Conservation (phyloP, 2,113 vertebrate genomes). For the Sylvietta virens region DNA sequence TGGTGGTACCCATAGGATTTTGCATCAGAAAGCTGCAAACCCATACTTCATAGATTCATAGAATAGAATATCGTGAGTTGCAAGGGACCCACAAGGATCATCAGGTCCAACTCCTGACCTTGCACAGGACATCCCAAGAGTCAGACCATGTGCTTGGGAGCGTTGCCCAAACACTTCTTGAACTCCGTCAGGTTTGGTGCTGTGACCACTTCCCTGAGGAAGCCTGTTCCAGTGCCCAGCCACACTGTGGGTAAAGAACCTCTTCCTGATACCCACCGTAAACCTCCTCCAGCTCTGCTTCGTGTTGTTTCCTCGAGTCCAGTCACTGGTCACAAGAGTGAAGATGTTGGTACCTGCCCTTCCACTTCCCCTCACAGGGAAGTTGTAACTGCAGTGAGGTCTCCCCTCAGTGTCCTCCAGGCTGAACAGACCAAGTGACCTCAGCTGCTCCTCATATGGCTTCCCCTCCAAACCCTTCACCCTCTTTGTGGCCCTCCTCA, state of each 20-base stretch:
- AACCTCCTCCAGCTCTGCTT: background rate
- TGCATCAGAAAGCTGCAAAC: background rate
- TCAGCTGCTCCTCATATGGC: background rate
- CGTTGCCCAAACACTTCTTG: background rate
- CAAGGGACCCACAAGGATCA: background rate
- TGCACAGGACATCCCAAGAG: background rate
- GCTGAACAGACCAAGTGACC: background rate
- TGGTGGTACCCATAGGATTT: background rate
- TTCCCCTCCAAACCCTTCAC: background rate
- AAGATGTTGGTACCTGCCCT: background rate
- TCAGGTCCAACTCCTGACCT: background rate
- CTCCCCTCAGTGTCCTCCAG: background rate
- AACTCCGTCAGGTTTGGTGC: background rate
- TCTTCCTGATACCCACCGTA: fast-evolving
- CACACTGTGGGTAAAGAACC: background rate
- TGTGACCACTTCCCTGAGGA: background rate
- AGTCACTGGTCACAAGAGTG: background rate
- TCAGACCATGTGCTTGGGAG: background rate
- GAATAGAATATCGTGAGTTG: background rate
- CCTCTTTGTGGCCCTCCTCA: background rate
- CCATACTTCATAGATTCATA: background rate
- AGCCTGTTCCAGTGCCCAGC: background rate
- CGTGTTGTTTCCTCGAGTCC: background rate
- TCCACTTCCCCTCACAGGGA: background rate
- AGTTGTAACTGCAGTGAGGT: background rate